A percentile compares a stretch with the other conserved stretches of the same genome.
phyloP scores from a whole-genome alignment of 2,113 vertebrate species.

The Takifugu flavidus region DNA sequence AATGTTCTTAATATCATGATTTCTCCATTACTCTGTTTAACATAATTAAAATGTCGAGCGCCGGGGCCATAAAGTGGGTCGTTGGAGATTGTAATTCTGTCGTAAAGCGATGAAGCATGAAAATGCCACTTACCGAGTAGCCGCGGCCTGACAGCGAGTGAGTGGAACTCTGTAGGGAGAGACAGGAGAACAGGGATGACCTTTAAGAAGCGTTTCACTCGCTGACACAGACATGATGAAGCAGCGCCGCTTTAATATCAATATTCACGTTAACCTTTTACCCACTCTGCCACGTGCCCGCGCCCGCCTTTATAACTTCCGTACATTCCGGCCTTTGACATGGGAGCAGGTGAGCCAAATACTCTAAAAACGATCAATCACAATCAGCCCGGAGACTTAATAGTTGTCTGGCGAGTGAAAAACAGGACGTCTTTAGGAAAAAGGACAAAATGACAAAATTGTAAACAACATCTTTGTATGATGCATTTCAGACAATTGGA shows the following conservation, averaged over 20 bases:
- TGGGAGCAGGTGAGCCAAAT: slow-evolving; percentile 1
- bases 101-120: slow-evolving; percentile 76
- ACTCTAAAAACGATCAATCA: slow-evolving; percentile 27
- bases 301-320: slow-evolving; percentile 34
- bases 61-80: slow-evolving; percentile 71
- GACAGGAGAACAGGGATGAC: slow-evolving; percentile 76
- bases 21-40: slow-evolving; percentile 79
- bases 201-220: slow-evolving; percentile 73
- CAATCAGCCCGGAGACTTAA: slow-evolving; percentile 3
- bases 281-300: slow-evolving; percentile 47
- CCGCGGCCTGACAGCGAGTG: slow-evolving; percentile 79
- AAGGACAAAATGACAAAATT: too few relatives aligned
- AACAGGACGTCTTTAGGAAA: too few relatives aligned
- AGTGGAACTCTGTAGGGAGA: slow-evolving; percentile 77
- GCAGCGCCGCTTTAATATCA: slow-evolving; percentile 76
- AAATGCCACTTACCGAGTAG: slow-evolving; percentile 82
- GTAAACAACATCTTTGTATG: neutral
- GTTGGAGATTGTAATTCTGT: slow-evolving; percentile 76
- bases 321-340: slow-evolving; percentile 18
- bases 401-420: neutral
- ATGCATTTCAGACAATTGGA: neutral
- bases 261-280: slow-evolving; percentile 82
- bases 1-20: slow-evolving; percentile 76
- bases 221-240: slow-evolving; percentile 78
- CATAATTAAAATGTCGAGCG: slow-evolving; percentile 80